Percentiles rank a stretch among this genome's conserved stretches.
Conservation (phyloP, 2,797 vertebrate genomes). For the Halcyon badia region DNA sequence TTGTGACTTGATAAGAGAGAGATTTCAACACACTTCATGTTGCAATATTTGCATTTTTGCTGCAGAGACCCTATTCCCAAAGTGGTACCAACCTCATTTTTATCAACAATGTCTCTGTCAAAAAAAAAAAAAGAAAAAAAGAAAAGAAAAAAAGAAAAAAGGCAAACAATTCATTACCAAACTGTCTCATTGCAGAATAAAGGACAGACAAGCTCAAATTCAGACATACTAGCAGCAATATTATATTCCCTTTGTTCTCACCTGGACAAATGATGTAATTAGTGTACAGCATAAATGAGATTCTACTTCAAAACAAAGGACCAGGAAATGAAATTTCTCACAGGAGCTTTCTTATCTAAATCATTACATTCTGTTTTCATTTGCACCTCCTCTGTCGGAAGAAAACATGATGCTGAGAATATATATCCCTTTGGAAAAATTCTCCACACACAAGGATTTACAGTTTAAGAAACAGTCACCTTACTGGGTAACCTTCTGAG, state of each 20-base stretch:
- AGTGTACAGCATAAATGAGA: background rate
- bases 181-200: background rate
- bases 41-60: conserved; percentile 49
- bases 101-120: background rate
- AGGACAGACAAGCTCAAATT: background rate
- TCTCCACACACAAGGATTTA: background rate
- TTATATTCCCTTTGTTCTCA: background rate
- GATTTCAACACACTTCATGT: background rate
- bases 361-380: conserved; percentile 4
- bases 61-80: conserved; percentile 17
- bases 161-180: background rate
- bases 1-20: background rate
- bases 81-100: background rate
- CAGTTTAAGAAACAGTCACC: background rate
- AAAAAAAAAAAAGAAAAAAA: background rate
- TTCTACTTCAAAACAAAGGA: background rate
- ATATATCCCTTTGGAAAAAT: background rate
- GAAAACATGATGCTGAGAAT: background rate
- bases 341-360: conserved; percentile 14
- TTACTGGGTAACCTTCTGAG: background rate
- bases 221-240: background rate
- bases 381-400: background rate
- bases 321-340: background rate
- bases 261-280: background rate
- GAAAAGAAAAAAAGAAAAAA: background rate